phyloP scores from a whole-genome alignment of 2,797 vertebrate species.

The Microctenopoma lineatum region DNA sequence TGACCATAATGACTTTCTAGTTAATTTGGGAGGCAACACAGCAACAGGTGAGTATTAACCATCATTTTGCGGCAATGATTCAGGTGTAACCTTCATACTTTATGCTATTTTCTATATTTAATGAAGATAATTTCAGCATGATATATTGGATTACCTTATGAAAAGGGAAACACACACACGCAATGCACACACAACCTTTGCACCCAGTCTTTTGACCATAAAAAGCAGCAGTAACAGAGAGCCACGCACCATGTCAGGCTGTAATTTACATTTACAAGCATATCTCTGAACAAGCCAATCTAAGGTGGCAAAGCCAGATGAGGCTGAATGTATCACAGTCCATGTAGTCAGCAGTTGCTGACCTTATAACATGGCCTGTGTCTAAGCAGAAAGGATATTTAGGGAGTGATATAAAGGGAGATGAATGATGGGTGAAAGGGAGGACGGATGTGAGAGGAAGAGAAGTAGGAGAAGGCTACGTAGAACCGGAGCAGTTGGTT shows the following conservation, averaged over 20 bases:
- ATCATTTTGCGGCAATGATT: conserved; percentile 24
- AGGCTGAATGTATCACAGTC: conserved; percentile 52
- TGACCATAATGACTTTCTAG: conserved; percentile 16
- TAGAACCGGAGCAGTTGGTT: conserved; percentile 66
- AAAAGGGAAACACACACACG: conserved; percentile 36
- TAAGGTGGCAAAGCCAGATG: conserved; percentile 55
- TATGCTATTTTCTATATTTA: conserved; percentile 29
- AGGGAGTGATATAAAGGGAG: conserved; percentile 57
- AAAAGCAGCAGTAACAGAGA: conserved; percentile 58
- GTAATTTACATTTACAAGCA: conserved; percentile 74
- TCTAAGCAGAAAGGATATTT: conserved; percentile 78
- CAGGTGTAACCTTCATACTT: conserved; percentile 40
- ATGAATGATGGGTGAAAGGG: conserved; percentile 63
- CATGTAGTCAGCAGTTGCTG: conserved; percentile 64
- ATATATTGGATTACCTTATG: conserved; percentile 44
- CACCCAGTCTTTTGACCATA: conserved; percentile 42
- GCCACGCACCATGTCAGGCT: conserved; percentile 47
- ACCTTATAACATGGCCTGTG: conserved; percentile 60
- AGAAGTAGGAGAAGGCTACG: conserved; percentile 69
- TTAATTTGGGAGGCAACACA: conserved; percentile 19
- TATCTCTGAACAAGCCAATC: conserved; percentile 59
- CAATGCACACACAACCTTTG: conserved; percentile 39
- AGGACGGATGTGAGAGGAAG: conserved; percentile 41
- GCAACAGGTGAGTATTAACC: conserved; percentile 14
- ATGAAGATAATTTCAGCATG: conserved; percentile 52